These are phyloP conservation scores for Martes martes DNA, from an alignment of 2,113 vertebrate species.

Conservation along the genomic window DNA sequence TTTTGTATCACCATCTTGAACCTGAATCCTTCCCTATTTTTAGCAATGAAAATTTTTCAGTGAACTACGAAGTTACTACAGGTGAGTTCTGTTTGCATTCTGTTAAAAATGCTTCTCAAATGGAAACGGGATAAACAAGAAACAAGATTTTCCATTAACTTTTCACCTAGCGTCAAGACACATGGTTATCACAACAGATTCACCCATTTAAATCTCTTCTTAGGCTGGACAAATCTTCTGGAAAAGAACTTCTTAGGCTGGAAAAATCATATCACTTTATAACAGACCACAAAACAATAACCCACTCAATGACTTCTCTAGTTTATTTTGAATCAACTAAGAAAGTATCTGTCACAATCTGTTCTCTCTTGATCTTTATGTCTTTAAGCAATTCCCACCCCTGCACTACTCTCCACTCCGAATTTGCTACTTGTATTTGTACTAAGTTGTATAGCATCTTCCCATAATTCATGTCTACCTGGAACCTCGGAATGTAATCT, in stretches of 20 bases:
- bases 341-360: neutral
- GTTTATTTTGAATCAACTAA: neutral
- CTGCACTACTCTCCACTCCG: neutral
- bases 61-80: neutral
- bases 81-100: neutral
- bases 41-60: neutral
- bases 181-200: neutral
- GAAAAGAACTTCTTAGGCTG: neutral
- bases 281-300: neutral
- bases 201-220: neutral
- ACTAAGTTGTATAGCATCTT: neutral
- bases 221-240: neutral
- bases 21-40: neutral
- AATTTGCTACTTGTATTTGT: neutral
- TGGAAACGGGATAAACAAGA: neutral
- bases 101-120: neutral
- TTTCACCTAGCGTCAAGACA: neutral
- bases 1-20: no score
- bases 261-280: neutral
- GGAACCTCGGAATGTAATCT: neutral
- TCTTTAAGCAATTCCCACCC: neutral
- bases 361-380: neutral
- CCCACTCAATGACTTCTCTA: neutral
- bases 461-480: neutral
- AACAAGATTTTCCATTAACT: neutral